A percentile compares a stretch with the other conserved stretches of the same genome.
These are phyloP conservation scores for Hypotaenidia philippensis DNA, from an alignment of 2,797 vertebrate species.

Conservation along the genomic window DNA sequence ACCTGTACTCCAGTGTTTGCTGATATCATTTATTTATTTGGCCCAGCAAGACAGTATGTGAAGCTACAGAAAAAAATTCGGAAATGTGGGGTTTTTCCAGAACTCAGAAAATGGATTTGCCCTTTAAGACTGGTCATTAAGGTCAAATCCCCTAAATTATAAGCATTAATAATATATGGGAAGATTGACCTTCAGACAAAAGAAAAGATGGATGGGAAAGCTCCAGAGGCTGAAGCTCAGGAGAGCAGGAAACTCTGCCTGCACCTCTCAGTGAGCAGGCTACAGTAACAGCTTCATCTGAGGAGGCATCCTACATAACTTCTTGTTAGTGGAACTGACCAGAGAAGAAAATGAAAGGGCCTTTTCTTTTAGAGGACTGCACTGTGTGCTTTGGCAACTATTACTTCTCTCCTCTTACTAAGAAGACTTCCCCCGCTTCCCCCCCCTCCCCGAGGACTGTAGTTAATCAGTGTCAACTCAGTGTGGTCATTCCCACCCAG, in stretches of 20 bases:
- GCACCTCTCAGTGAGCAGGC: background rate
- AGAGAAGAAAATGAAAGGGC: background rate
- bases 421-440: background rate
- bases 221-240: background rate
- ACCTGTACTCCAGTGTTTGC: background rate
- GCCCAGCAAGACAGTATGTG: background rate
- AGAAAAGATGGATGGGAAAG: slow-evolving; percentile 21
- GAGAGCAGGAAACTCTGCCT: background rate
- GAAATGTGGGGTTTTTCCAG: background rate
- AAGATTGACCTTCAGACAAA: slow-evolving; percentile 44
- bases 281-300: background rate
- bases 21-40: background rate
- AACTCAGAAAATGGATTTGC: slow-evolving; percentile 25
- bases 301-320: background rate
- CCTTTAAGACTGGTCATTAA: background rate
- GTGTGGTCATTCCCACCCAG: background rate
- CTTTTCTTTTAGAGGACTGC: background rate
- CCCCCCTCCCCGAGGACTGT: background rate
- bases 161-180: slow-evolving; percentile 1
- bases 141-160: slow-evolving; percentile 40
- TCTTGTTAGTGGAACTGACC: background rate
- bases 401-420: background rate
- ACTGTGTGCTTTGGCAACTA: background rate
- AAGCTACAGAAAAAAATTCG: background rate
- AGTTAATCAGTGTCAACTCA: background rate